phyloP scores from a whole-genome alignment of 1,140 invertebrate genomes.

The Halictus rubicundus region DNA sequence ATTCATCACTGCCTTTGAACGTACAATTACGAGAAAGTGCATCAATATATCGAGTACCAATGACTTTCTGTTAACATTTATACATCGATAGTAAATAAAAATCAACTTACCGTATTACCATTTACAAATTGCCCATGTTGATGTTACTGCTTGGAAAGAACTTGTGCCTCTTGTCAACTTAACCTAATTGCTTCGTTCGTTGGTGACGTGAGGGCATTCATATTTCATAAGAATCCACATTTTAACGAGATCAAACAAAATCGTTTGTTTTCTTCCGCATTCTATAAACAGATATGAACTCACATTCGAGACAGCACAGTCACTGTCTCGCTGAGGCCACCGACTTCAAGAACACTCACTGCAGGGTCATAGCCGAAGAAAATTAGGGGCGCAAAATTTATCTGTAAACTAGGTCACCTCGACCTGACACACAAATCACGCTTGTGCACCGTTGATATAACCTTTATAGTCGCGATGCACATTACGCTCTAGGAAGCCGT shows the following conservation, averaged over 20 bases:
- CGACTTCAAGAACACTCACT: slow-evolving; percentile 54
- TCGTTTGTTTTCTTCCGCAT: slow-evolving; percentile 16
- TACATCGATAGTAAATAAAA: neutral
- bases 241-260: neutral
- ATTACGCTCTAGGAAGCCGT: slow-evolving; percentile 26
- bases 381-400: slow-evolving; percentile 39
- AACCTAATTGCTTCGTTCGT: slow-evolving; percentile 60
- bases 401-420: slow-evolving; percentile 59
- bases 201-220: slow-evolving; percentile 24
- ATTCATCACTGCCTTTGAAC: neutral
- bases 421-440: slow-evolving; percentile 31
- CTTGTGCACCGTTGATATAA: neutral
- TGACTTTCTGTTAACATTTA: neutral
- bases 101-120: slow-evolving; percentile 13
- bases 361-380: slow-evolving; percentile 45
- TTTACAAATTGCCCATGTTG: slow-evolving; percentile 13
- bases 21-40: neutral
- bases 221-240: slow-evolving; percentile 24
- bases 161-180: slow-evolving; percentile 60
- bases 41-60: neutral
- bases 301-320: slow-evolving; percentile 36
- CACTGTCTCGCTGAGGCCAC: slow-evolving; percentile 44
- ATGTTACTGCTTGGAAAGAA: slow-evolving; percentile 6
- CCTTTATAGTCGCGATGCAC: slow-evolving; percentile 6
- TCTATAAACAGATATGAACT: slow-evolving; percentile 49